Base-by-base conservation (phyloP, 2,888 invertebrate species). In the Heliothis peltigera region DNA sequence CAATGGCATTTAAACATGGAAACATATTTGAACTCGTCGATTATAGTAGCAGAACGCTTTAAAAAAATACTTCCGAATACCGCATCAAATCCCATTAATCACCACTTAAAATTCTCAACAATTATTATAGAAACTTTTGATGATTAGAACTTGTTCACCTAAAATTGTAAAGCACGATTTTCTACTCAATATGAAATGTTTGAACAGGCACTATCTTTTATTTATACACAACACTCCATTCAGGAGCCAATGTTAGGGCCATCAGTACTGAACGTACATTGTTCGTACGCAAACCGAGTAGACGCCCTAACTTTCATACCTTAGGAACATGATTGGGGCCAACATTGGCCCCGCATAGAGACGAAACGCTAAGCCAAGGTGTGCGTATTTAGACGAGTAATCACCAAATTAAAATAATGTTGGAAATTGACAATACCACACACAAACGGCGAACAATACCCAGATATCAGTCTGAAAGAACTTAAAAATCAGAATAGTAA, bases 381-480 rank as follows among this genome's bases (percentile, higher is more conserved):
- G 77, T 75, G 82, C 82, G 77, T 76, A 66, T 43, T 69, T 74
- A 49, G 65, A 76, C 71, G 66, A 65, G 47, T 39, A 47, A 39
- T 61, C 51, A 58, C 52, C 47, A 51, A 52, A 44, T 61, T 59
- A 47, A 69, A 77, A 75, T 68, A 80, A 77, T 42, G 35, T 64
- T 56, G 56, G 74, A 77, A 79, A 81, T 78, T 73, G 69, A 80
- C 78, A 74, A 76, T 67, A 81, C 68, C 62, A 79, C 63, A 60
- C 75, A 69, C 60, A 61, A 53, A 63, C 64, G 64, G 77, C 67
- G 48, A 59, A 32, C 57, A 59, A 54, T 66, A 73, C 67, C 74
- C 75, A 69, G 66, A 80, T 77, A 69, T 83, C 87, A 86, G 86
- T 85, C 86, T 79, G 81, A 78, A 73, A 78, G 65, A 76, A 81